A percentile compares a stretch with the other conserved stretches of the same genome.
Evolutionary conservation across 2,888 invertebrate species (phyloP).

Genomic region (Thelaira solivaga): DNA sequence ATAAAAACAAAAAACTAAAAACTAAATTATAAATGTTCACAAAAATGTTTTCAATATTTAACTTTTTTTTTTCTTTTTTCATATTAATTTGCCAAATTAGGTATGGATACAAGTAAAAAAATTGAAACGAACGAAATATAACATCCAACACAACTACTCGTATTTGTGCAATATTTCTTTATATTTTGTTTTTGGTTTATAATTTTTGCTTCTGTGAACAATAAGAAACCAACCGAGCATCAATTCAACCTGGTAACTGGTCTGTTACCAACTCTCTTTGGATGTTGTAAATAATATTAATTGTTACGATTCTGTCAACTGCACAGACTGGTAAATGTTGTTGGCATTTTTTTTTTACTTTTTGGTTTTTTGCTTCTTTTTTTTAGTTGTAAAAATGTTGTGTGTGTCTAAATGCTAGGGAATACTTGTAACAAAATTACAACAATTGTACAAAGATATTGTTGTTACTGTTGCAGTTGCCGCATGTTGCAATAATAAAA

Average conservation of each 20-base stretch:
- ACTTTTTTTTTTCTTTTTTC: slow-evolving; percentile 12
- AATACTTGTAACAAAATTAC: slow-evolving; percentile 32
- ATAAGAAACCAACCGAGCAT: not conserved
- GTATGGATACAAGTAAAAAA: slow-evolving; percentile 4
- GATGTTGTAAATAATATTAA: slow-evolving; percentile 62
- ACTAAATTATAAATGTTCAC: not conserved
- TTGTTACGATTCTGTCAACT: slow-evolving; percentile 63
- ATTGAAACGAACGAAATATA: not conserved
- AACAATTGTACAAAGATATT: slow-evolving; percentile 8
- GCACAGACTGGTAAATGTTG: slow-evolving; percentile 42
- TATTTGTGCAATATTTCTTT: slow-evolving; percentile 22
- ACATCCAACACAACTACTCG: not conserved
- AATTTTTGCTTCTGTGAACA: not conserved
- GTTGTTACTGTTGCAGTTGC: slow-evolving; percentile 11
- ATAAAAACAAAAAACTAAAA: no score
- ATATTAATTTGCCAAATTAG: slow-evolving; percentile 39
- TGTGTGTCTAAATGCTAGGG: slow-evolving; percentile 26
- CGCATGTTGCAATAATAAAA: slow-evolving; percentile 53
- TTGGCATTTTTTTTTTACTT: slow-evolving; percentile 24
- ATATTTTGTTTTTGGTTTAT: not conserved
- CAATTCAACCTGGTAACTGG: not conserved
- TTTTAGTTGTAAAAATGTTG: not conserved
- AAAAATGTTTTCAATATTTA: slow-evolving; percentile 17
- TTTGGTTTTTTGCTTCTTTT: not conserved
- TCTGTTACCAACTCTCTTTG: slow-evolving; percentile 28